These are phyloP conservation scores for Sardina pilchardus DNA, from an alignment of 2,113 vertebrate genomes.

Conservation along the genomic window DNA sequence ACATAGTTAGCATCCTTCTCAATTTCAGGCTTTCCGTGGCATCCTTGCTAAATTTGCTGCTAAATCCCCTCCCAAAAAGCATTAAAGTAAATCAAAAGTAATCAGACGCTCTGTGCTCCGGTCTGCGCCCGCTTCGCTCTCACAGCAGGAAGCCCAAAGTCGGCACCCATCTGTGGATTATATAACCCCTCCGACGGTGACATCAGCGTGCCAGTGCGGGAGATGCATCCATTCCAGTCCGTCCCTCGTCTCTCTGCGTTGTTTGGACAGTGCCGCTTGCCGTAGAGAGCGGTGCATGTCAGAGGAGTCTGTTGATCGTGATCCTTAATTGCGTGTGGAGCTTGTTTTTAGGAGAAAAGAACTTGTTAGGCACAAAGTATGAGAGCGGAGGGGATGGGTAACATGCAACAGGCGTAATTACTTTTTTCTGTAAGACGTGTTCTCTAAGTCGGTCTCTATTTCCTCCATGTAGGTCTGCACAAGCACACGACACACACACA, in stretches of 20 bases:
- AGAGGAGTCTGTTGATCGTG: not conserved
- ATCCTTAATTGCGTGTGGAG: not conserved
- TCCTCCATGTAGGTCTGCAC: not conserved
- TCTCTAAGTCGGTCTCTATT: not conserved
- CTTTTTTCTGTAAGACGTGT: not conserved
- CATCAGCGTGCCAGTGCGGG: not conserved
- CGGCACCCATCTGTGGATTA: constrained; percentile 1
- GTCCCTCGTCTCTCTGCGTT: not conserved
- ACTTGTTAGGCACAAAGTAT: not conserved
- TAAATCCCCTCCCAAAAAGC: not conserved
- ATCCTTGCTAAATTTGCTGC: not conserved
- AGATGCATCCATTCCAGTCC: not conserved
- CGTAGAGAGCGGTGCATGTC: not conserved
- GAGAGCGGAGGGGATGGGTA: not conserved
- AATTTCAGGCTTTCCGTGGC: not conserved
- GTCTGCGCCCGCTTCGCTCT: not conserved
- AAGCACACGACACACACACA: too few relatives aligned
- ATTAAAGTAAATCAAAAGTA: constrained; percentile 15
- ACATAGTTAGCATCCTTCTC: not conserved
- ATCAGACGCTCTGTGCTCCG: not conserved
- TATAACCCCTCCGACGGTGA: not conserved
- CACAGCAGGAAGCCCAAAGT: not conserved
- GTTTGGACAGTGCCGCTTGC: not conserved
- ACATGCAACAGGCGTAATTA: not conserved
- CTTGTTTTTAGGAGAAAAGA: not conserved